These are phyloP conservation scores for Chrysodeixis includens DNA, from an alignment of 2,888 invertebrate genomes.

Conservation along the genomic window DNA sequence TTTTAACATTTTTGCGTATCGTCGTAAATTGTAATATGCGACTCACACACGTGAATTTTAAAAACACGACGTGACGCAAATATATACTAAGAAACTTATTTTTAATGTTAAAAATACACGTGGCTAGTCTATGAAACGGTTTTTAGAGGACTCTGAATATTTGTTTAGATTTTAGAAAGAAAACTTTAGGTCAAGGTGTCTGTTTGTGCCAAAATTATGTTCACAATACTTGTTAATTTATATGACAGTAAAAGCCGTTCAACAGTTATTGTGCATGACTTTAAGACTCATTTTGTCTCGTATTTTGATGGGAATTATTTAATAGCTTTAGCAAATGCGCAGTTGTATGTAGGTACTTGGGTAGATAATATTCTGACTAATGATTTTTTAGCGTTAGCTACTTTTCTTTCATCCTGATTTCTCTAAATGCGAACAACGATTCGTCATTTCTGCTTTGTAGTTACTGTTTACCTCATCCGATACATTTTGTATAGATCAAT, in stretches of 20 bases:
- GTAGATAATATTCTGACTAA: no score
- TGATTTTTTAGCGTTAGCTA: no score
- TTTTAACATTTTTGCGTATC: not conserved
- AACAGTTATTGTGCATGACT: no score
- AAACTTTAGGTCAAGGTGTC: not conserved
- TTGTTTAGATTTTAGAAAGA: not conserved
- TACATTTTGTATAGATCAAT: no score
- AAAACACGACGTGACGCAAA: constrained; percentile 22
- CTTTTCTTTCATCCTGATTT: no score
- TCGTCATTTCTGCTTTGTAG: no score
- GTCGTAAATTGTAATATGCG: constrained; percentile 22
- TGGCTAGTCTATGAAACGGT: constrained; percentile 1
- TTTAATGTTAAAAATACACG: constrained; percentile 27
- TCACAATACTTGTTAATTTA: not conserved
- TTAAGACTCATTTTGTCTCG: not conserved
- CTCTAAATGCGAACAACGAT: no score
- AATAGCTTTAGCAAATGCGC: no score
- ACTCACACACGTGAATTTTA: constrained; percentile 28
- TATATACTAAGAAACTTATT: constrained; percentile 14
- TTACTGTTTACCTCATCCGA: no score
- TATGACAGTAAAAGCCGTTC: not conserved
- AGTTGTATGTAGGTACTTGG: no score
- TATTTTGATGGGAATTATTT: no score
- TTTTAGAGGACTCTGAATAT: not conserved
- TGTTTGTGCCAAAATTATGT: not conserved